These are phyloP conservation scores for Onychostoma macrolepis DNA, from an alignment of 2,113 vertebrate species.

Conservation along the genomic window DNA sequence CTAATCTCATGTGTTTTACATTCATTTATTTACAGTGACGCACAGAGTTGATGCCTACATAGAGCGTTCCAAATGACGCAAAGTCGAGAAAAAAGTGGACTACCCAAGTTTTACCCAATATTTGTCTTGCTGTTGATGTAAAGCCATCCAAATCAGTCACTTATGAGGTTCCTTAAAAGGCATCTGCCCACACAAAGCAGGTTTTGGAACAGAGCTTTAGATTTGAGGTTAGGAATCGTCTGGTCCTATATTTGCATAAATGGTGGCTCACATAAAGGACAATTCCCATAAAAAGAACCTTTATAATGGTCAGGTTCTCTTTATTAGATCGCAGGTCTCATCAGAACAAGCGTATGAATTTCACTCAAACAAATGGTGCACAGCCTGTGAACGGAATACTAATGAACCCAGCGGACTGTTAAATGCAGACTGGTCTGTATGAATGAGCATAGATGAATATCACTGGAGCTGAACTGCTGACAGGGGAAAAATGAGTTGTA, in stretches of 20 bases:
- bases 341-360: slow-evolving; percentile 13
- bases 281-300: background rate
- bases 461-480: slow-evolving; percentile 31
- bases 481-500: slow-evolving; percentile 6
- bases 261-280: background rate
- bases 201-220: background rate
- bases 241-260: background rate
- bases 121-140: background rate
- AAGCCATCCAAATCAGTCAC: background rate
- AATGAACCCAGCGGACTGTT: slow-evolving; percentile 36
- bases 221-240: background rate
- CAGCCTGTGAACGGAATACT: slow-evolving; percentile 33
- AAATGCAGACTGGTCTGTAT: slow-evolving; percentile 14
- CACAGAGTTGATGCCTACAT: background rate
- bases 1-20: background rate
- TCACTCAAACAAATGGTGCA: slow-evolving; percentile 15
- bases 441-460: slow-evolving; percentile 37
- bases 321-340: slow-evolving; percentile 18
- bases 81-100: too few relatives aligned
- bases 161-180: background rate
- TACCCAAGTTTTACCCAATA: background rate
- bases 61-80: background rate
- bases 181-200: background rate
- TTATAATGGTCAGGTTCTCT: background rate
- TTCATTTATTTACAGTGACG: background rate